Evolutionary conservation across 2,113 vertebrate species (phyloP).

Genomic region (Trematomus loennbergii): DNA sequence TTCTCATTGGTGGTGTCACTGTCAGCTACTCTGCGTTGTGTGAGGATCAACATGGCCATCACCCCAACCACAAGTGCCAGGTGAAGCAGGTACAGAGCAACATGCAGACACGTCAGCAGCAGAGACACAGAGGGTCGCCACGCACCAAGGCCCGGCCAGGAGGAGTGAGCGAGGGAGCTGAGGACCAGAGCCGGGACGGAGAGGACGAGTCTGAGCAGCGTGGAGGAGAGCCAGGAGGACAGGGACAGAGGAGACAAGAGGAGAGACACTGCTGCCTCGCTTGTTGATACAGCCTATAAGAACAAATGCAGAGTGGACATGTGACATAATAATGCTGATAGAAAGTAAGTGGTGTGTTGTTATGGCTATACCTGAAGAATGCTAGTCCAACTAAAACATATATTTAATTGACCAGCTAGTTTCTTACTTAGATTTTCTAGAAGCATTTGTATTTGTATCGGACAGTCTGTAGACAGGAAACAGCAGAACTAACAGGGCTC

Average conservation of each 20-base stretch:
- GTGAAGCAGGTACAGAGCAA: slow-evolving; percentile 71
- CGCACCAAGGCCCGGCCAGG: slow-evolving; percentile 63
- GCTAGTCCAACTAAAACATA: no score
- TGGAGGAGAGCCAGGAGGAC: slow-evolving; percentile 71
- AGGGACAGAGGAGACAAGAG: slow-evolving; percentile 73
- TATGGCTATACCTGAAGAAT: no score
- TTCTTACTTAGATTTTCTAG: not conserved
- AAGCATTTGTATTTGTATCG: not conserved
- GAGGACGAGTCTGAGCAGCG: slow-evolving; percentile 57
- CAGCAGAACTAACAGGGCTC: not conserved
- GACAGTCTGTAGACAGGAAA: no score
- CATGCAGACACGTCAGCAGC: slow-evolving; percentile 50
- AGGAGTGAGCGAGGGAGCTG: slow-evolving; percentile 55
- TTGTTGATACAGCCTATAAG: slow-evolving; percentile 49
- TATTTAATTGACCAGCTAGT: not conserved
- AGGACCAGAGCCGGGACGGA: slow-evolving; percentile 64
- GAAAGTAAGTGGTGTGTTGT: not conserved
- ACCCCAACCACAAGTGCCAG: slow-evolving; percentile 56
- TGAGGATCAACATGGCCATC: slow-evolving; percentile 52
- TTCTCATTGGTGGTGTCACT: not conserved
- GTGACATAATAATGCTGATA: not conserved
- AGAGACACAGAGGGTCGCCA: slow-evolving; percentile 28
- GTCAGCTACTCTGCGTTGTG: slow-evolving; percentile 28
- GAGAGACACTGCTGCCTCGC: slow-evolving; percentile 49
- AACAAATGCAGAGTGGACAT: not conserved